Conservation (phyloP, 2,113 vertebrate species). For the Dasyornis broadbenti region DNA sequence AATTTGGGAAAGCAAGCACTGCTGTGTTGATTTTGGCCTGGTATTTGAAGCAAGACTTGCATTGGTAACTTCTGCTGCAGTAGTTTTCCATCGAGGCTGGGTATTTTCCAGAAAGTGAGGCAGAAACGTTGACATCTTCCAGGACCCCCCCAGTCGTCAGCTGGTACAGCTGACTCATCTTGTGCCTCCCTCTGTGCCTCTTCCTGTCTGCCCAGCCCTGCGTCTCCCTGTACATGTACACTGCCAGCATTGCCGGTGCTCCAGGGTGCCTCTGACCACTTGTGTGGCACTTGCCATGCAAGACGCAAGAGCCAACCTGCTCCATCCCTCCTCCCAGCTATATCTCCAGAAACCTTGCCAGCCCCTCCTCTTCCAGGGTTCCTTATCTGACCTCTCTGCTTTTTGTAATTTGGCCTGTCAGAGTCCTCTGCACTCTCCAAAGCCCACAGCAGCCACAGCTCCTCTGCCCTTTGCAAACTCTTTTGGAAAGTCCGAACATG, state of each 20-base stretch:
- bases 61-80: neutral
- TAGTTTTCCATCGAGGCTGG: conserved; percentile 27
- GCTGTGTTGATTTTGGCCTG: conserved; percentile 9
- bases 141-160: neutral
- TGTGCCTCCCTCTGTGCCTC: neutral
- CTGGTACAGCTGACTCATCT: conserved; percentile 12
- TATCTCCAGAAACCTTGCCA: neutral
- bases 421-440: neutral
- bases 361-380: neutral
- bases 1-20: neutral
- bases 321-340: neutral
- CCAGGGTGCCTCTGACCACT: neutral
- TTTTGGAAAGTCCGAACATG: neutral
- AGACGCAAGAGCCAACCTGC: neutral
- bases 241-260: rapidly evolving
- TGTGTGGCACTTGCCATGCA: neutral
- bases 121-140: neutral
- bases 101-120: conserved; percentile 44
- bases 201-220: neutral
- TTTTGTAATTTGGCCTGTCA: neutral
- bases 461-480: neutral
- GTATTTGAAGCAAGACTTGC: neutral
- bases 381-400: neutral
- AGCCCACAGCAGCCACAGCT: neutral
- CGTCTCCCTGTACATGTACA: neutral